Evolutionary conservation across 2,888 invertebrate species (phyloP), one percentile per base, ranked within the genome.

Genomic region (Drosophila robusta): DNA sequence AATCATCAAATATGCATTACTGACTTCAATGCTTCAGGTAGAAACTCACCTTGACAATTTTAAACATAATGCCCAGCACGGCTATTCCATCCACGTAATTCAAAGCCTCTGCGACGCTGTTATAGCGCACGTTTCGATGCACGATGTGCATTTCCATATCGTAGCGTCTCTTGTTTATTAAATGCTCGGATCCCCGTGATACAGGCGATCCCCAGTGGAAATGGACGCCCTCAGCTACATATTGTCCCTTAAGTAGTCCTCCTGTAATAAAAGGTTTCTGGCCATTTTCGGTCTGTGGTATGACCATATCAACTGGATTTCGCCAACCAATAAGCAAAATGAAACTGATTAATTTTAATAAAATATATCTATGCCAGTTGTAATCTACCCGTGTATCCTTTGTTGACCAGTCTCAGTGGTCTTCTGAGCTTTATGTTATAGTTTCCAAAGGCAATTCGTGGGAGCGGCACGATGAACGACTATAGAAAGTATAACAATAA

Each of bases 151-250:
- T 90, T 90, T 95, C 95, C 50, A 94, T 88, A 9, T 94, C 93
- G 77, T 92, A 94, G 50, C 94, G 94, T n/a, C 46, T 62, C 5
- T 73, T 73, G 38, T 88, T 74, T 18, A 90, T 80, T 2, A 64
- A 26, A 38, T 91, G 91, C 32, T 91, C 91, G 0, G 96, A 95
- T 14, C 96, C 96, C 12, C 94, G 93, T 87, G 94, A 94, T 90
- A 94, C 94, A 84, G 93, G 94, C 70, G 94, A 94, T 4, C 94
- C 92, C 96, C 96, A 96, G 91, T 96, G 96, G 91, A 96, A 96
- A 32, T 91, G 91, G 0, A 91, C 24, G 4, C 65, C 62, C 1
- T 83, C 69, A 0, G 90, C 89, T 32, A 80, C 87, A 57, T 82
- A 91, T 9, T 44, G 56, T 4, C 70, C 78, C 1, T 34, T 65